Percentiles rank a stretch among this genome's conserved stretches.
Evolutionary conservation across 2,797 vertebrate genomes (phyloP).

Genomic region (Phataginus tetradactyla): DNA sequence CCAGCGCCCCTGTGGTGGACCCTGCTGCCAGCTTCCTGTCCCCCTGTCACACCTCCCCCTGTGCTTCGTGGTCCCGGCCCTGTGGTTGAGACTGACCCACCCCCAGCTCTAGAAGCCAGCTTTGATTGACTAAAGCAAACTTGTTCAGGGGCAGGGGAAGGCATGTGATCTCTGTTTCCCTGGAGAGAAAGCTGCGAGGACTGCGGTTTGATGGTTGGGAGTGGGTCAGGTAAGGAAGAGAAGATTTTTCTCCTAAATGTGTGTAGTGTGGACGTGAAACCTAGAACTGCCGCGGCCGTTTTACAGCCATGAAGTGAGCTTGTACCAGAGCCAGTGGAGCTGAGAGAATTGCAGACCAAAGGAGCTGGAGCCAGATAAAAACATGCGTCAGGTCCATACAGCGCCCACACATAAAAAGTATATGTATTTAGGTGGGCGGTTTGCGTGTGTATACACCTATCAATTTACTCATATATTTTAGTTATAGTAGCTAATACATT

Average conservation of each 20-base stretch:
- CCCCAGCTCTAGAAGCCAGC: background rate
- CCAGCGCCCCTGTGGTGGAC: background rate
- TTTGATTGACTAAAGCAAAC: background rate
- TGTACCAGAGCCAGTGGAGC: background rate
- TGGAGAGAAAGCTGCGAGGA: background rate
- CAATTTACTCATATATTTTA: background rate
- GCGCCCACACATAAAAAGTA: too few relatives aligned
- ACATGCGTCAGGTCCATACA: background rate
- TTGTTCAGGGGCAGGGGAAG: background rate
- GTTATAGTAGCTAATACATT: background rate
- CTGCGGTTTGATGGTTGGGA: background rate
- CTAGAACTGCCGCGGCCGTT: background rate
- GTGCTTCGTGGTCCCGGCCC: background rate
- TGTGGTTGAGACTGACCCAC: background rate
- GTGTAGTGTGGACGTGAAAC: background rate
- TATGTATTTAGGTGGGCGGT: background rate
- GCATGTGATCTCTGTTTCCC: background rate
- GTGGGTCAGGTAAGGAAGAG: background rate
- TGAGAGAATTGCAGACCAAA: background rate
- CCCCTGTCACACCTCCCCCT: background rate
- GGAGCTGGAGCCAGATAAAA: background rate
- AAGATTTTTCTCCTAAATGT: background rate
- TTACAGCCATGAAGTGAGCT: background rate
- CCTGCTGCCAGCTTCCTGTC: background rate
- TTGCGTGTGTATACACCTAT: rapidly evolving